Base-by-base conservation (phyloP, 2,113 vertebrate species). In the Leptodactylus fuscus region DNA sequence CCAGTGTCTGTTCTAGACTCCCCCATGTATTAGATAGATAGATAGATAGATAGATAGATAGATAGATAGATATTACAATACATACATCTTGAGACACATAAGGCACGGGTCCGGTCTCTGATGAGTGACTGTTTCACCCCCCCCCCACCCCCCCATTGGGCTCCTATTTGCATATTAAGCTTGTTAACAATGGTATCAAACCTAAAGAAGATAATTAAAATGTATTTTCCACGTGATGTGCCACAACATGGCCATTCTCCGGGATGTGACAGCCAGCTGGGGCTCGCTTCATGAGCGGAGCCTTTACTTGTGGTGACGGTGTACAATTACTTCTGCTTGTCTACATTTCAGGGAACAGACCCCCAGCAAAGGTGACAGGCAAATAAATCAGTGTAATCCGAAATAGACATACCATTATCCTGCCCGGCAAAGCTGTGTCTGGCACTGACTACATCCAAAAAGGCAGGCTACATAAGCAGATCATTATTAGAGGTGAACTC, bases 261-360 rank as follows among this genome's bases (percentile, higher is more conserved):
- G 8, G 13, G 36, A 80, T 27, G 0, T 80, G 77, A 80, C 77
- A 80, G 77, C 77, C 77, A 80, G 77, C 53, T 80, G 77, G 75
- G 76, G 51, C 34, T 79, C 76, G 34, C 29, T 22, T 53, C 44
- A 9, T 13, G 22, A 76, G 73, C 46, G 10, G 46, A 79, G 51
- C 77, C 34, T 34, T 41, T 38, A 24, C 53, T 58, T 60, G 77
- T 44, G 36, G 22, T 34, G 77, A 80, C 22, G 77, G 53, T 80
- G 77, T 80, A 80, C 77, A 80, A 80, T 80, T 80, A 80, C 77
- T 80, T 80, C 53, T n/a, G 15, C 77, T 62, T 80, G 77, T 80
- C 77, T 80, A 80, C 77, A 80, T 80, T 80, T 80, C 53, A 80
- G 34, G 55, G 77, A 80, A 44, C 53, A 62, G 55, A 62, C 77